A percentile compares a stretch with the other conserved stretches of the same genome.
These are phyloP conservation scores for Teleiodes luculella DNA, from an alignment of 2,888 invertebrate species.

Conservation along the genomic window DNA sequence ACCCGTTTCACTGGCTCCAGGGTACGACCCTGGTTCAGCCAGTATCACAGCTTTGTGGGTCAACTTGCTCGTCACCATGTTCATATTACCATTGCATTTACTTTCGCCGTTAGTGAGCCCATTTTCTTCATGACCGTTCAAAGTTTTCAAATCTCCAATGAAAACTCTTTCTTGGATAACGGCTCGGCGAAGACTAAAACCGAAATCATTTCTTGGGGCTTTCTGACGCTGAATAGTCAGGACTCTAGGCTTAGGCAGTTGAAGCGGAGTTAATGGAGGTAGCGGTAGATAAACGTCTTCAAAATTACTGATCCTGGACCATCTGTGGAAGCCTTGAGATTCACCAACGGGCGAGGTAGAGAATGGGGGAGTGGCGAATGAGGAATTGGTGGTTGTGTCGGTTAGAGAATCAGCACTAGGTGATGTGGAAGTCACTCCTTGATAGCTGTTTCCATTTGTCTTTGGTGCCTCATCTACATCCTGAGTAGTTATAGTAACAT, in stretches of 20 bases:
- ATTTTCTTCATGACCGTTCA: slow-evolving; percentile 56
- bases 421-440: slow-evolving; percentile 87
- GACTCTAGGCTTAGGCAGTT: slow-evolving; percentile 84
- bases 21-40: slow-evolving; percentile 92
- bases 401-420: slow-evolving; percentile 91
- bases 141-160: slow-evolving; percentile 52
- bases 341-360: slow-evolving; percentile 91
- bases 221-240: slow-evolving; percentile 88
- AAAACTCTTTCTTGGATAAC: slow-evolving; percentile 85
- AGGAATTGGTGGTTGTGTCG: slow-evolving; percentile 89
- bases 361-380: slow-evolving; percentile 92
- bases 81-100: slow-evolving; percentile 54
- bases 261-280: slow-evolving; percentile 83
- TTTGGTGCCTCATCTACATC: slow-evolving; percentile 66
- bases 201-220: slow-evolving; percentile 93
- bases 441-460: slow-evolving; percentile 70
- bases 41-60: slow-evolving; percentile 88
- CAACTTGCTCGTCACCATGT: slow-evolving; percentile 61
- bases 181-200: slow-evolving; percentile 93
- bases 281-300: slow-evolving; percentile 86
- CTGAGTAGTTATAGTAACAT: slow-evolving; percentile 63
- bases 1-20: slow-evolving; percentile 87
- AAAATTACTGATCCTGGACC: slow-evolving; percentile 87
- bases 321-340: slow-evolving; percentile 88
- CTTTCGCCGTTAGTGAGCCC: slow-evolving; percentile 58